Conservation (phyloP, 2,113 vertebrate genomes). For the Columba janthina region DNA sequence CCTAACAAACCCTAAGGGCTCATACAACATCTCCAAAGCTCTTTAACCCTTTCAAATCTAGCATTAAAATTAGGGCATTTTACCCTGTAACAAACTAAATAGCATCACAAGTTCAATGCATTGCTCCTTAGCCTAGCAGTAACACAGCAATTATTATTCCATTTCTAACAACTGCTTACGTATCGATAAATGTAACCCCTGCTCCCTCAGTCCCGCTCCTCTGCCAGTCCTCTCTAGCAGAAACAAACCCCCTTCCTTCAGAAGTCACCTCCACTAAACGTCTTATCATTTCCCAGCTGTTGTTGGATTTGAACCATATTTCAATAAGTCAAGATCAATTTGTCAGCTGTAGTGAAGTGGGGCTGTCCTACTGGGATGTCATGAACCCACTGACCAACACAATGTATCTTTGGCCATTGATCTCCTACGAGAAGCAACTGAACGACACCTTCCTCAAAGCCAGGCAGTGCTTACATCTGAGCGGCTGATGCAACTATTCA, state of each 20-base stretch:
- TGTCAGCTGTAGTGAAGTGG: background rate
- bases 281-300: background rate
- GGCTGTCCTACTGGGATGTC: background rate
- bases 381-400: background rate
- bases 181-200: rapidly evolving
- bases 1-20: background rate
- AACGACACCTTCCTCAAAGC: background rate
- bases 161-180: background rate
- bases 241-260: background rate
- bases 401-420: background rate
- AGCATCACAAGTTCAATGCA: background rate
- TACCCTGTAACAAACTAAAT: background rate
- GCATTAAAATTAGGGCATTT: background rate
- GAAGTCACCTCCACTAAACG: background rate
- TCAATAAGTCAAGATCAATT: background rate
- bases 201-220: background rate
- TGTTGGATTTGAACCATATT: background rate
- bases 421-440: background rate
- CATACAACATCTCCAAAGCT: background rate
- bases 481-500: background rate
- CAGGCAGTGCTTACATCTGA: background rate
- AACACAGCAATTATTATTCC: background rate
- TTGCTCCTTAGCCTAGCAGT: background rate
- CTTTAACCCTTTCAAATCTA: background rate
- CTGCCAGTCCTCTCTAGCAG: background rate